phyloP scores from a whole-genome alignment of 1,140 invertebrate species.

The Pissodes strobi region DNA sequence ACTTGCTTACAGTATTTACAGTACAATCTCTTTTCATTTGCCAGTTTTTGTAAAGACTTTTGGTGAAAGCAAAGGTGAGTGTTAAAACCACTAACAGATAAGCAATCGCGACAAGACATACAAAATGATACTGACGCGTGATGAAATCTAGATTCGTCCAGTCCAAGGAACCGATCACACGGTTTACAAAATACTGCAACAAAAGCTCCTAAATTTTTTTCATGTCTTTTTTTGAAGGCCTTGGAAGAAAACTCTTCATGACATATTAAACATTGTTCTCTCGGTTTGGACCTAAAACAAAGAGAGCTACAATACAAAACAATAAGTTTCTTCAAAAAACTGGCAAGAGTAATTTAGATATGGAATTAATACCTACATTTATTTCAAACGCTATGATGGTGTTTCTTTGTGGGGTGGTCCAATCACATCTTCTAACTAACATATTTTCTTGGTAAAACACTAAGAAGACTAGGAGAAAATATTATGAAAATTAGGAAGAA shows the following conservation, averaged over 20 bases:
- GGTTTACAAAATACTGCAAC: conserved; percentile 19
- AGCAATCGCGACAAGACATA: conserved; percentile 8
- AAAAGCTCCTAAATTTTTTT: conserved; percentile 19
- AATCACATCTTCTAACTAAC: too few relatives aligned
- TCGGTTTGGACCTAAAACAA: conserved; percentile 7
- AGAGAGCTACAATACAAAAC: too few relatives aligned
- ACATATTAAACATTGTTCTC: conserved; percentile 4
- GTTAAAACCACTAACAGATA: neutral
- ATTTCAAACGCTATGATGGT: too few relatives aligned
- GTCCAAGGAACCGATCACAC: conserved; percentile 9
- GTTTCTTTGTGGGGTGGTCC: too few relatives aligned
- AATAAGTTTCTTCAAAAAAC: too few relatives aligned
- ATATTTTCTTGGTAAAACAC: too few relatives aligned
- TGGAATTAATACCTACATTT: too few relatives aligned
- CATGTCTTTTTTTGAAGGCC: conserved; percentile 56
- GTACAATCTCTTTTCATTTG: neutral
- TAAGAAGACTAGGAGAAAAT: too few relatives aligned
- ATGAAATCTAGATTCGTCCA: conserved; percentile 23
- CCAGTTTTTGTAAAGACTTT: conserved; percentile 1
- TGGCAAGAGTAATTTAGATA: too few relatives aligned
- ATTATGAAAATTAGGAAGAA: too few relatives aligned
- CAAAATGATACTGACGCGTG: conserved; percentile 14
- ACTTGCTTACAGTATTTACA: conserved; percentile 34
- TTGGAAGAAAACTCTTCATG: conserved; percentile 10
- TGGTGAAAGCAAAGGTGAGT: conserved; percentile 19